These are phyloP conservation scores for Prionailurus viverrinus DNA, from an alignment of 2,113 vertebrate genomes.

Conservation along the genomic window DNA sequence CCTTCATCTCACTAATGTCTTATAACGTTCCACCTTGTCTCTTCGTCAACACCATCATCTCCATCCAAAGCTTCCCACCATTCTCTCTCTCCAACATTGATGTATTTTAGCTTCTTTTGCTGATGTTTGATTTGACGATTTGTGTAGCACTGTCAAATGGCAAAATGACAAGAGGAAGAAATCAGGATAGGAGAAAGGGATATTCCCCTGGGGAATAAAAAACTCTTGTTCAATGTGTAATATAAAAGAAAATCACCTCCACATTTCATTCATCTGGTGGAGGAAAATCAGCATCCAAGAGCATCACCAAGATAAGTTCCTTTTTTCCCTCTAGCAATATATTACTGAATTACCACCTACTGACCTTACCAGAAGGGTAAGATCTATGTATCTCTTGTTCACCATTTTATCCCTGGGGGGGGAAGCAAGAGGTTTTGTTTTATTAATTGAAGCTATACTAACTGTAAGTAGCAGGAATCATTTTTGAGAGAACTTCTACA, in stretches of 20 bases:
- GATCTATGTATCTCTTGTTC: not conserved
- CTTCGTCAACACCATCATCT: not conserved
- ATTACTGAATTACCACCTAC: not conserved
- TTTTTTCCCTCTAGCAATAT: not conserved
- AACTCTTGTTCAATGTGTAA: not conserved
- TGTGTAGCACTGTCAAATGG: not conserved
- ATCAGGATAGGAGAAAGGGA: not conserved
- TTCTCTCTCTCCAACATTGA: not conserved
- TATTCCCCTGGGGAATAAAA: not conserved
- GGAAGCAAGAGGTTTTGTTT: not conserved
- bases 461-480: not conserved
- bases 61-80: not conserved
- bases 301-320: not conserved
- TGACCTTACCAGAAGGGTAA: not conserved
- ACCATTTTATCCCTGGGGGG: not conserved
- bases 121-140: not conserved
- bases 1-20: not conserved
- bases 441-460: conserved; percentile 2
- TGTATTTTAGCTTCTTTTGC: not conserved
- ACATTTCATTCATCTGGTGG: not conserved
- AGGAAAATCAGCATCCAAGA: not conserved
- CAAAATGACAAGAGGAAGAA: conserved; percentile 15
- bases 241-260: not conserved
- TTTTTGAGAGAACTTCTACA: not conserved
- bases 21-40: not conserved